Evolutionary conservation across 2,113 vertebrate genomes (phyloP).

Genomic region (Tenebrosternarchus preto): DNA sequence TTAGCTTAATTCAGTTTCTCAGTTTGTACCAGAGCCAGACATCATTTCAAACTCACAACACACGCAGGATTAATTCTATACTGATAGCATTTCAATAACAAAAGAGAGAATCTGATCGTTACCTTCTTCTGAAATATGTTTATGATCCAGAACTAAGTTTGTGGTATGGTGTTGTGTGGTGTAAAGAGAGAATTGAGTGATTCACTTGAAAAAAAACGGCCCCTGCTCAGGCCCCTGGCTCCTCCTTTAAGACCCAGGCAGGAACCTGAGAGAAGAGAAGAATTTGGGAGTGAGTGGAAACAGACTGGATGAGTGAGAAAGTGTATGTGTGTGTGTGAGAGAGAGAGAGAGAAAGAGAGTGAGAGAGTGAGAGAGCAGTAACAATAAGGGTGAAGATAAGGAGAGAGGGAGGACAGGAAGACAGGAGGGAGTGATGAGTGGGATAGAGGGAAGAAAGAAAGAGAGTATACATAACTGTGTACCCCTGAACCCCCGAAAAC

Average conservation of each 20-base stretch:
- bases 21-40: too few species aligned
- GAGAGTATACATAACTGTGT: conserved; percentile 8
- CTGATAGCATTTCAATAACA: not conserved
- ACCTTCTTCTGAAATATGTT: not conserved
- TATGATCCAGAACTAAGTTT: conserved; percentile 11
- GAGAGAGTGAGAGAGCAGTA: not conserved
- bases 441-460: not conserved
- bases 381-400: conserved; percentile 20
- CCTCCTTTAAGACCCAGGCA: conserved; percentile 57
- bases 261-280: conserved; percentile 63
- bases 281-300: conserved; percentile 5
- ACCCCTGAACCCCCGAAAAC: conserved; percentile 26
- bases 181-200: conserved; percentile 28
- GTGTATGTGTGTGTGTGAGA: not conserved
- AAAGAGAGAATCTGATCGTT: not conserved
- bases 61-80: too few species aligned
- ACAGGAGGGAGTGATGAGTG: not conserved
- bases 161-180: not conserved
- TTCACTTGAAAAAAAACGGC: conserved; percentile 44
- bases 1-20: too few species aligned
- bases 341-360: not conserved
- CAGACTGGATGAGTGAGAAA: not conserved
- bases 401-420: not conserved
- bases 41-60: too few species aligned
- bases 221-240: conserved; percentile 44